A percentile compares a stretch with the other conserved stretches of the same genome.
Conservation (phyloP, 23 tunicate species). For the Styela plicata region DNA sequence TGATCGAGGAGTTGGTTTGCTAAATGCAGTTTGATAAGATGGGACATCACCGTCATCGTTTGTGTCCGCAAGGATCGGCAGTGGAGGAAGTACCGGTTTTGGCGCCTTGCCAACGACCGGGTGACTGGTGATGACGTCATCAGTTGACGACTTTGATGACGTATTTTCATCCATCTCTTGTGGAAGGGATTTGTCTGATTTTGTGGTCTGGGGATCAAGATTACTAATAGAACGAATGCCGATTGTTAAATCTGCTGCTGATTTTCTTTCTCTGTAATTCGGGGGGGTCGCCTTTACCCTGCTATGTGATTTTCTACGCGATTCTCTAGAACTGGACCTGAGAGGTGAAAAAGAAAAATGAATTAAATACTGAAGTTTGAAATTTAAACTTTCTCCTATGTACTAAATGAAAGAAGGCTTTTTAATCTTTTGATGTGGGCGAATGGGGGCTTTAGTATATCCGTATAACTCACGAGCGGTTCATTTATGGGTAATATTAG, state of each 20-base stretch:
- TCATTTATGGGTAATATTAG: too few species aligned
- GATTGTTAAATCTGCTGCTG: background rate
- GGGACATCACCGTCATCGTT: slow-evolving; percentile 14
- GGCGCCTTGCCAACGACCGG: background rate
- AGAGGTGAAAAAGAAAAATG: too few species aligned
- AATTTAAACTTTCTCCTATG: too few species aligned
- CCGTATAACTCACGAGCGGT: too few species aligned
- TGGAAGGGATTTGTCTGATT: background rate
- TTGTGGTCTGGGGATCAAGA: background rate
- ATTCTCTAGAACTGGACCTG: background rate
- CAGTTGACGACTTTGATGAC: background rate
- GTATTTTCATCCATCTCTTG: background rate
- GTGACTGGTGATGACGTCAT: background rate
- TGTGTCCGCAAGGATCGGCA: background rate
- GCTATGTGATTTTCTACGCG: background rate
- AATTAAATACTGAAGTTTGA: too few species aligned
- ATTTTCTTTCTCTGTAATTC: background rate
- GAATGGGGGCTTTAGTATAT: too few species aligned
- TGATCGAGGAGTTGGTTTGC: slow-evolving; percentile 20
- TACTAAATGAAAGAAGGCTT: too few species aligned
- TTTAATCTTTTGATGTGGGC: too few species aligned
- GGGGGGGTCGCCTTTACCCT: background rate
- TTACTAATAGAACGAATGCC: background rate
- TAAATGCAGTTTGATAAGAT: slow-evolving; percentile 13
- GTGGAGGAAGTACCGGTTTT: background rate